Evolutionary conservation across 1,140 invertebrate species (phyloP).

Genomic region (Formica selysi): DNA sequence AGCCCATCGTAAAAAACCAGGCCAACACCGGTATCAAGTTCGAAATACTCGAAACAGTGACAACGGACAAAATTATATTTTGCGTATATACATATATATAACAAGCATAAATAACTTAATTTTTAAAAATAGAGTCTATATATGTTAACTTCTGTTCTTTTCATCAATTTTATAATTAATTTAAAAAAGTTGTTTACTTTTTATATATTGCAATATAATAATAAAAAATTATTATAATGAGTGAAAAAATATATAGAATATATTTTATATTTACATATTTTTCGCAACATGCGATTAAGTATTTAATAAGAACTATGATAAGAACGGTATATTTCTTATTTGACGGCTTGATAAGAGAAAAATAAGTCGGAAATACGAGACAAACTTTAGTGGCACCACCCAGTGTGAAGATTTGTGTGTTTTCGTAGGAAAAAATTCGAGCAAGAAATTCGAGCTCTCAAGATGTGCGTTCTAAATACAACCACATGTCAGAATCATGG

Average conservation of each 20-base stretch:
- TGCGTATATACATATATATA: neutral
- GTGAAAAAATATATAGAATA: neutral
- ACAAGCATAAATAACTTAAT: neutral
- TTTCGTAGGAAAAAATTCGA: slow-evolving; percentile 71
- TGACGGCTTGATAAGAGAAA: neutral
- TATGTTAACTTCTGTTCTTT: neutral
- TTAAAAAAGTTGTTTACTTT: neutral
- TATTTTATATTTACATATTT: slow-evolving; percentile 6
- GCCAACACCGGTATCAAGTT: slow-evolving; percentile 2
- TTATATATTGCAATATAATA: neutral
- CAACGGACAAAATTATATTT: slow-evolving; percentile 19
- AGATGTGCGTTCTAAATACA: slow-evolving; percentile 58
- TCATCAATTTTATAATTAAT: neutral
- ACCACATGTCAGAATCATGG: slow-evolving; percentile 69
- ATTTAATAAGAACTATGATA: neutral
- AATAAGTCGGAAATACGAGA: neutral
- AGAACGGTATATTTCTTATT: neutral
- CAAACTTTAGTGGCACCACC: slow-evolving; percentile 47
- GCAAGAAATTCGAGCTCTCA: slow-evolving; percentile 62
- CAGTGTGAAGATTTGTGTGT: slow-evolving; percentile 71
- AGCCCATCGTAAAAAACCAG: slow-evolving; percentile 23
- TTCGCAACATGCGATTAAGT: neutral
- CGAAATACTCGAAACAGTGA: slow-evolving; percentile 7
- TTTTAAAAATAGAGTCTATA: neutral
- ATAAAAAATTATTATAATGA: neutral